A percentile compares a stretch with the other conserved stretches of the same genome.
Conservation (phyloP, 1,140 invertebrate species). For the Tenebrio molitor region DNA sequence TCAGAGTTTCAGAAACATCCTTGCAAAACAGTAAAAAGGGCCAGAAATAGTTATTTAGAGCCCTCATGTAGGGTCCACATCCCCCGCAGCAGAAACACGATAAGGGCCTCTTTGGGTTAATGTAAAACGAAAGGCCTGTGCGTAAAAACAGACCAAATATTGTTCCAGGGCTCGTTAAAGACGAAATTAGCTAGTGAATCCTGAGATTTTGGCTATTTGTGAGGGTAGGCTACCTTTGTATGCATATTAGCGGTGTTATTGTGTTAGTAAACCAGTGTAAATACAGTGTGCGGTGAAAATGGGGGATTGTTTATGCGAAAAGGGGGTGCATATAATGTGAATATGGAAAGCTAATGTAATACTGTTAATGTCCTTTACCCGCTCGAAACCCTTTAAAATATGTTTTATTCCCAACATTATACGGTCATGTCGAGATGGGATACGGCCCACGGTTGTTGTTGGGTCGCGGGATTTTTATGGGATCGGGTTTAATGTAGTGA, state of each 20-base stretch:
- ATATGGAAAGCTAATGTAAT: slow-evolving; percentile 43
- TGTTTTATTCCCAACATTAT: slow-evolving; percentile 15
- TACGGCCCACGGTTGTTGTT: not conserved
- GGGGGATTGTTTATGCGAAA: slow-evolving; percentile 45
- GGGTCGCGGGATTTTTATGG: slow-evolving; percentile 2
- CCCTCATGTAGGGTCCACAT: not conserved
- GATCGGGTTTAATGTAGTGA: slow-evolving; percentile 37
- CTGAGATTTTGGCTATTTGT: slow-evolving; percentile 43
- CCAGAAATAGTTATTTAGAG: slow-evolving; percentile 22
- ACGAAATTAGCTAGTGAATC: slow-evolving; percentile 44
- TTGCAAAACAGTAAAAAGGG: not conserved
- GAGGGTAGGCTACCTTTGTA: slow-evolving; percentile 44
- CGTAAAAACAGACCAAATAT: slow-evolving; percentile 44
- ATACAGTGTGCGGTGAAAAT: slow-evolving; percentile 38
- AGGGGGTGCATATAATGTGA: slow-evolving; percentile 40
- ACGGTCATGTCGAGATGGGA: not conserved
- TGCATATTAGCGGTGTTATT: slow-evolving; percentile 44
- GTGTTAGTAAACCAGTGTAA: slow-evolving; percentile 41
- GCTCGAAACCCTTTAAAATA: slow-evolving; percentile 42
- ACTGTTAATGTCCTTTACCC: slow-evolving; percentile 32
- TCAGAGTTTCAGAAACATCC: slow-evolving; percentile 9
- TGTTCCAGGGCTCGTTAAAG: slow-evolving; percentile 23
- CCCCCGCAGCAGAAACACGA: slow-evolving; percentile 12
- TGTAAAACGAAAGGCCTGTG: slow-evolving; percentile 24
- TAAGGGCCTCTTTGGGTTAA: slow-evolving; percentile 35